Evolutionary conservation across 2,888 invertebrate species (phyloP).

Genomic region (Oegoconia quadripuncta): DNA sequence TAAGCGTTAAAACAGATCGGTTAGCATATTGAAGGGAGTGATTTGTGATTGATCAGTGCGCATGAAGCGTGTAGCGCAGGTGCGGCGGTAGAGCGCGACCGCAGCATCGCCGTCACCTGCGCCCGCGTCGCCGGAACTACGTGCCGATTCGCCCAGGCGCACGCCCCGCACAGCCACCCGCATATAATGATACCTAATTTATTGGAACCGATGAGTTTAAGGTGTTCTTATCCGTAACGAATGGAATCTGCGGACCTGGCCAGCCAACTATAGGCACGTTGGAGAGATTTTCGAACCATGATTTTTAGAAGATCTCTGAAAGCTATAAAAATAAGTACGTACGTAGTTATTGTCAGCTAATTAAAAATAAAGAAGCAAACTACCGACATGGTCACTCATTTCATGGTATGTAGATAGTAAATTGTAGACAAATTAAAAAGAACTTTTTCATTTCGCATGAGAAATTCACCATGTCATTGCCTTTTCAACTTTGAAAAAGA

Average conservation of each 20-base stretch:
- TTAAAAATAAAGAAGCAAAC: too few species aligned
- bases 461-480: too few species aligned
- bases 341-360: too few species aligned
- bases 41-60: conserved; percentile 29
- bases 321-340: too few species aligned
- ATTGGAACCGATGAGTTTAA: conserved; percentile 9
- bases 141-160: conserved; percentile 57
- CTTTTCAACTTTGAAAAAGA: not conserved
- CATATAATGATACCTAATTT: conserved; percentile 6
- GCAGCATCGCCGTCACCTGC: conserved; percentile 58
- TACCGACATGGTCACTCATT: too few species aligned
- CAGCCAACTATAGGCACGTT: too few species aligned
- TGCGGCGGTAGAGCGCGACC: conserved; percentile 45
- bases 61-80: conserved; percentile 43
- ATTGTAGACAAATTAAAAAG: not conserved
- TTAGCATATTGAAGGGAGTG: conserved; percentile 18
- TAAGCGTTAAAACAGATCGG: conserved; percentile 16
- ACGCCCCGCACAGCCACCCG: conserved; percentile 18
- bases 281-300: too few species aligned
- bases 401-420: too few species aligned
- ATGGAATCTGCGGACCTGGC: not conserved
- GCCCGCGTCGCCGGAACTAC: conserved; percentile 51
- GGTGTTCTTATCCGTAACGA: conserved; percentile 3
- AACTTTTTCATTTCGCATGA: too few species aligned
- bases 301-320: too few species aligned